Base-by-base conservation (phyloP, 2,888 invertebrate species). In the Lasius platythorax region DNA sequence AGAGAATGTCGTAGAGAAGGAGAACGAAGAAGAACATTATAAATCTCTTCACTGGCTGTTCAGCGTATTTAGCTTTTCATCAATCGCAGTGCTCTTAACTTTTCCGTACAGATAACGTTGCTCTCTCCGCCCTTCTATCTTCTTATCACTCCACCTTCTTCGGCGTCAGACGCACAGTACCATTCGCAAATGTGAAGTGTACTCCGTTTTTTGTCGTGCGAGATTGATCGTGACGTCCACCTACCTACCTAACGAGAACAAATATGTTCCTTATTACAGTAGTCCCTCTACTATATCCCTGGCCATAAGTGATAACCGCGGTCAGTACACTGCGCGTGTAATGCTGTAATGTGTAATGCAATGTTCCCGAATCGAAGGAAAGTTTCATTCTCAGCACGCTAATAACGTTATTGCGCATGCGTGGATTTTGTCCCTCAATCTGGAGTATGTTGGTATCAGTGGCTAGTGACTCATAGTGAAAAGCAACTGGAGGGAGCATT, bases 381-480 rank as follows among this genome's bases (percentile, higher is more conserved):
- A 72, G 1, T 33, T 28, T 72, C 23, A 72, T 15, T 23, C 23
- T 70, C 33, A 2, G 15, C 23, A 12, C 30, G 23, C 33, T 37
- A 15, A 33, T 37, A 15, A 33, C 8, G 1, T 15, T 15, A 72
- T n/a, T 33, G 72, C 72, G 72, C 72, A 53, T 11, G 53, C 53
- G 72, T 56, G 53, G 9, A 23, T 23, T 37, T 37, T 53, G 53
- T 70, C 30, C 50, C n/a, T 68, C 67, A 15, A 68, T 68, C 46
- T 70, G 12, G 18, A 43, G 43, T 11, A 43, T 18, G 50, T 2
- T 50, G 50, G 50, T 50, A 50, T 18, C 50, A 50, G 2, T 50
- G 50, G 0, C 8, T 53, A 53, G 53, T n/a, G 53, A 53, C n/a
- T 53, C n/a, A n/a, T 53, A 53, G 23, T 12, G 28, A 61, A 2